phyloP scores from a whole-genome alignment of 2,888 invertebrate species.

The Ophioninae sp. region DNA sequence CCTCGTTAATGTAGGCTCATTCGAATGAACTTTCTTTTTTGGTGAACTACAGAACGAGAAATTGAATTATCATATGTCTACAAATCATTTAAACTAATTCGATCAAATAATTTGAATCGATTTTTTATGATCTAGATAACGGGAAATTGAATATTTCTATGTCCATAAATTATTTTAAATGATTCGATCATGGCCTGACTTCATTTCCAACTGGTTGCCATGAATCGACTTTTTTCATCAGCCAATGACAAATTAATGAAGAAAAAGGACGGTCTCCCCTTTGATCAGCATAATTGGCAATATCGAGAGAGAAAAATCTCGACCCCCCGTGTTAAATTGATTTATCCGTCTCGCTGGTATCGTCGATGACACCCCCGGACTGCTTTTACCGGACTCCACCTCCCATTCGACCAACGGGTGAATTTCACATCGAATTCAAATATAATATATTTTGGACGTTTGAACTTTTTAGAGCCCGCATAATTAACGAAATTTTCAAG shows the following conservation, averaged over 20 bases:
- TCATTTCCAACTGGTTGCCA: background rate
- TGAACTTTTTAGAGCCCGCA: constrained; percentile 4
- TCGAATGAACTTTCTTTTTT: no score
- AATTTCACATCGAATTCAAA: constrained; percentile 25
- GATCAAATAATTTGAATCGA: no score
- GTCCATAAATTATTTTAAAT: background rate
- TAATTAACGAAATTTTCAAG: constrained; percentile 1
- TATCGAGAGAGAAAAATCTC: constrained; percentile 4
- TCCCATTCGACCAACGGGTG: background rate
- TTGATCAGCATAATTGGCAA: constrained; percentile 34
- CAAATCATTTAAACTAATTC: no score
- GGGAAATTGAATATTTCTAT: no score
- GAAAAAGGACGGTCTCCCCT: background rate
- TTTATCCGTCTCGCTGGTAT: background rate
- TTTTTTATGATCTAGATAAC: no score
- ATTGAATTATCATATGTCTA: no score
- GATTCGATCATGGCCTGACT: background rate
- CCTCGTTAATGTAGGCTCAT: no score
- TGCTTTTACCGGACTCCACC: background rate
- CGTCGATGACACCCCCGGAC: background rate
- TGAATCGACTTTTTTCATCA: background rate
- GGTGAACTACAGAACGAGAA: no score
- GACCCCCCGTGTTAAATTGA: constrained; percentile 1
- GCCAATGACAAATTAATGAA: constrained; percentile 7
- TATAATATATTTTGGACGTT: constrained; percentile 16